phyloP scores from a whole-genome alignment of 2,797 vertebrate genomes.

The Bradypodion ventrale region DNA sequence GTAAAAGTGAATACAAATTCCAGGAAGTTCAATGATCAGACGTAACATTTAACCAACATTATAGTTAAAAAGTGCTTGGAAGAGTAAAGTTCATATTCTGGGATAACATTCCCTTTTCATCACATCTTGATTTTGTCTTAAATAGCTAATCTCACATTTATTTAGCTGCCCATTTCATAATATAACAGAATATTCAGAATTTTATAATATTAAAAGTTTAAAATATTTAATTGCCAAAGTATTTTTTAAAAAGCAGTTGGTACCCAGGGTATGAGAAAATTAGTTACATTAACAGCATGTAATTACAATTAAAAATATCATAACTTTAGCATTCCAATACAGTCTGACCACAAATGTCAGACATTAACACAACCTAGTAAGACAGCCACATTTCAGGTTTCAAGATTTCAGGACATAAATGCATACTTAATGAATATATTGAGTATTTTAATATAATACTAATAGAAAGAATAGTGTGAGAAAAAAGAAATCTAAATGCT shows the following conservation, averaged over 20 bases:
- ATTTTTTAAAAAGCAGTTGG: slow-evolving; percentile 66
- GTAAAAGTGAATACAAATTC: slow-evolving; percentile 71
- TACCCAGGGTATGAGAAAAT: slow-evolving; percentile 74
- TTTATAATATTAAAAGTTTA: slow-evolving; percentile 62
- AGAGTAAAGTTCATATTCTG: slow-evolving; percentile 67
- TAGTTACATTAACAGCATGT: slow-evolving; percentile 71
- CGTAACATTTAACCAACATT: slow-evolving; percentile 62
- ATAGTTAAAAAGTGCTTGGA: slow-evolving; percentile 61
- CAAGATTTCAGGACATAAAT: slow-evolving; percentile 44
- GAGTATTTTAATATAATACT: slow-evolving; percentile 36
- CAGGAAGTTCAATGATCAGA: slow-evolving; percentile 76
- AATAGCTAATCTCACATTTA: slow-evolving; percentile 66
- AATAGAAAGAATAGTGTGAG: slow-evolving; percentile 31
- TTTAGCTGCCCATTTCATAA: slow-evolving; percentile 63
- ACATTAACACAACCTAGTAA: slow-evolving; percentile 21
- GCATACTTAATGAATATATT: slow-evolving; percentile 47
- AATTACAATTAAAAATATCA: slow-evolving; percentile 65
- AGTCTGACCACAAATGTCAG: slow-evolving; percentile 43
- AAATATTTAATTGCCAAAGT: slow-evolving; percentile 69
- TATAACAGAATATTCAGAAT: slow-evolving; percentile 59
- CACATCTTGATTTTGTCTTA: slow-evolving; percentile 61
- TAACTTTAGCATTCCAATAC: slow-evolving; percentile 50
- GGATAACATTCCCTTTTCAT: slow-evolving; percentile 64
- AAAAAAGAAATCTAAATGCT: slow-evolving; percentile 42
- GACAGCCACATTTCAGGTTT: slow-evolving; percentile 52